A percentile compares a stretch with the other conserved stretches of the same genome.
These are phyloP conservation scores for Anas acuta DNA, from an alignment of 2,797 vertebrate genomes.

Conservation along the genomic window DNA sequence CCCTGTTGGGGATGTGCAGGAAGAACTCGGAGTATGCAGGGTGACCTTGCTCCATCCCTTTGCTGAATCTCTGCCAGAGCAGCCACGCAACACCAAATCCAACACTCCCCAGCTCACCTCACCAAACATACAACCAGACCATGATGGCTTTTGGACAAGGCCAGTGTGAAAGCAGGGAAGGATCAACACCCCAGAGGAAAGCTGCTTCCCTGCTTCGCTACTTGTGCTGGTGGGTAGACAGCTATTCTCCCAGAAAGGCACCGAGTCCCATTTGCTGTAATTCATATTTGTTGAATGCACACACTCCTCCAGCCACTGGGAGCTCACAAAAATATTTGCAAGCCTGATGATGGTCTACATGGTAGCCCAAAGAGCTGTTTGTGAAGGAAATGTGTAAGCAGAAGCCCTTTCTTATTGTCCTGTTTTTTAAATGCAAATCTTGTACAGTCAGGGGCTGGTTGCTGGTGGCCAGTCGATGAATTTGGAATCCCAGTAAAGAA, in stretches of 20 bases:
- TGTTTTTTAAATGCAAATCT: background rate
- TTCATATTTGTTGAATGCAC: background rate
- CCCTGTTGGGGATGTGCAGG: background rate
- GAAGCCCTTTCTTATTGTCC: background rate
- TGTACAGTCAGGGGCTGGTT: background rate
- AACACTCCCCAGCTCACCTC: background rate
- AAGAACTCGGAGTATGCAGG: background rate
- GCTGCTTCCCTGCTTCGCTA: background rate
- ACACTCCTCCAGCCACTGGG: background rate
- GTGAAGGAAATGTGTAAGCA: background rate
- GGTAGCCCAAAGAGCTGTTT: background rate
- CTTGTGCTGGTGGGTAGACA: background rate
- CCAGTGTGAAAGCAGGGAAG: background rate
- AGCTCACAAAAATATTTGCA: conserved; percentile 20
- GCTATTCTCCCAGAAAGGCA: background rate
- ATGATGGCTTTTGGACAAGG: background rate
- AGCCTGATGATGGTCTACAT: rapidly evolving
- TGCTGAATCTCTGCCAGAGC: background rate
- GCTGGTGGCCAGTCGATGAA: background rate
- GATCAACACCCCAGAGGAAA: background rate
- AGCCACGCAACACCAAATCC: background rate
- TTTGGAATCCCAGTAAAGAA: background rate
- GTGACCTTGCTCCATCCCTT: background rate
- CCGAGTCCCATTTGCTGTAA: background rate
- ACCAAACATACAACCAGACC: background rate